Evolutionary conservation across 2,888 invertebrate genomes (phyloP).

Genomic region (Drosophila sordidula): DNA sequence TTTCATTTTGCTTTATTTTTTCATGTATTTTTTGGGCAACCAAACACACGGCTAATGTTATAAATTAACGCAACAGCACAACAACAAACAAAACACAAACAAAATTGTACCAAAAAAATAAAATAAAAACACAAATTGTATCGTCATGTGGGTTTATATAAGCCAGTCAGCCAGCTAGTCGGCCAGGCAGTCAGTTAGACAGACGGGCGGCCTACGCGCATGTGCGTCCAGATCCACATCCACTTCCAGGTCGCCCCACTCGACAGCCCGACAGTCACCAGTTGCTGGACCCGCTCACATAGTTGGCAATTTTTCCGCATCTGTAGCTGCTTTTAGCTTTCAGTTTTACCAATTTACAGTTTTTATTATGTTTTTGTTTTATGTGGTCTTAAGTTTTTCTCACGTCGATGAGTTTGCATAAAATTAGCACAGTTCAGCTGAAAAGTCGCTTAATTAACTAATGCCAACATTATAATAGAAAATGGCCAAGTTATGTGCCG

Average conservation of each 20-base stretch:
- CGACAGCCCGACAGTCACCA: constrained; percentile 1
- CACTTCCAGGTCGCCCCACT: constrained; percentile 64
- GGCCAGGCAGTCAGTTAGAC: constrained; percentile 30
- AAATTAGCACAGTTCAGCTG: constrained; percentile 60
- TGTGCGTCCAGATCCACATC: constrained; percentile 58
- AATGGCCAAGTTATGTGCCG: constrained; percentile 44
- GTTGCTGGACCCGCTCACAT: constrained; percentile 24
- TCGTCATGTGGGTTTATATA: constrained; percentile 69
- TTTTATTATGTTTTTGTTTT: constrained; percentile 26
- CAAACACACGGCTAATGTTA: constrained; percentile 58
- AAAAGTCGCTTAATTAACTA: constrained; percentile 58
- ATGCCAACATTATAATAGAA: constrained; percentile 44
- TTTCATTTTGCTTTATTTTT: constrained; percentile 53
- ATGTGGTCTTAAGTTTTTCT: constrained; percentile 29
- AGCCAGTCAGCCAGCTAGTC: constrained; percentile 52
- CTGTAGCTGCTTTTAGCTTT: constrained; percentile 44
- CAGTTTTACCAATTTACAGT: constrained; percentile 31
- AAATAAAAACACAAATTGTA: constrained; percentile 53
- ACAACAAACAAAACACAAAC: constrained; percentile 35
- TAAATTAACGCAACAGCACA: constrained; percentile 67
- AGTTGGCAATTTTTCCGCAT: constrained; percentile 75
- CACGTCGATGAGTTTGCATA: constrained; percentile 66
- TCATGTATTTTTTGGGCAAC: constrained; percentile 40
- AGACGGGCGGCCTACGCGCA: constrained; percentile 62
- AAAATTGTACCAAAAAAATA: constrained; percentile 40